A percentile compares a stretch with the other conserved stretches of the same genome.
phyloP scores from a whole-genome alignment of 1,140 invertebrate species.

The Zaprionus camerounensis region DNA sequence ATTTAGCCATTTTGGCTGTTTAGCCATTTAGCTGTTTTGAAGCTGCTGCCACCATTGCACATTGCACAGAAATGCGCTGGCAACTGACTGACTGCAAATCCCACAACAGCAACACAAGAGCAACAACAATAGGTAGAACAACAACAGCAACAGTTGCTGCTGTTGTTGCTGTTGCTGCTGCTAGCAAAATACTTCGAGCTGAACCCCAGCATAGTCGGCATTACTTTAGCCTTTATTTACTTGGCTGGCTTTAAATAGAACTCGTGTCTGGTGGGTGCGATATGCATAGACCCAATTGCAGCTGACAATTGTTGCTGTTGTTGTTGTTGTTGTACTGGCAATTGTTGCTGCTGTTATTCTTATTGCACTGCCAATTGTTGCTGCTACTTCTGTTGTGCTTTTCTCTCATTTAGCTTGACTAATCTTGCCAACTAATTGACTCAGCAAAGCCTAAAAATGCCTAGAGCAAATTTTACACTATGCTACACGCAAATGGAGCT shows the following conservation, averaged over 20 bases:
- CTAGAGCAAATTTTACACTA: not conserved
- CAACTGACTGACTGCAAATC: constrained; percentile 31
- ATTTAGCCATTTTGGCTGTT: constrained; percentile 16
- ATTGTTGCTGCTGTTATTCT: not conserved
- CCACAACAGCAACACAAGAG: constrained; percentile 17
- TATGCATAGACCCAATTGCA: constrained; percentile 26
- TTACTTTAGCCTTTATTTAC: constrained; percentile 27
- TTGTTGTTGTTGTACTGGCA: not conserved
- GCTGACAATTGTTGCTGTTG: constrained; percentile 9
- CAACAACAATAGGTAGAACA: not conserved
- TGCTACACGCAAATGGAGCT: not conserved
- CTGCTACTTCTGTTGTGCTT: not conserved
- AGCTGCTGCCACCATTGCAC: constrained; percentile 60
- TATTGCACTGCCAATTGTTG: not conserved
- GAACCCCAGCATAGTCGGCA: constrained; percentile 10
- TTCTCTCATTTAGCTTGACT: not conserved
- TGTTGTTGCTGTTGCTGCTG: constrained; percentile 10
- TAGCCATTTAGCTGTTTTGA: constrained; percentile 33
- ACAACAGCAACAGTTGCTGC: constrained; percentile 4
- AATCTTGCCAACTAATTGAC: not conserved
- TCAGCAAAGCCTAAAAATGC: not conserved
- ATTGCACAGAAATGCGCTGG: constrained; percentile 70
- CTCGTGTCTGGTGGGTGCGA: constrained; percentile 19
- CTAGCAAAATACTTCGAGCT: constrained; percentile 18
- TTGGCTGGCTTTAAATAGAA: constrained; percentile 37